These are phyloP conservation scores for Corapipo altera DNA, from an alignment of 2,113 vertebrate species.

Conservation along the genomic window DNA sequence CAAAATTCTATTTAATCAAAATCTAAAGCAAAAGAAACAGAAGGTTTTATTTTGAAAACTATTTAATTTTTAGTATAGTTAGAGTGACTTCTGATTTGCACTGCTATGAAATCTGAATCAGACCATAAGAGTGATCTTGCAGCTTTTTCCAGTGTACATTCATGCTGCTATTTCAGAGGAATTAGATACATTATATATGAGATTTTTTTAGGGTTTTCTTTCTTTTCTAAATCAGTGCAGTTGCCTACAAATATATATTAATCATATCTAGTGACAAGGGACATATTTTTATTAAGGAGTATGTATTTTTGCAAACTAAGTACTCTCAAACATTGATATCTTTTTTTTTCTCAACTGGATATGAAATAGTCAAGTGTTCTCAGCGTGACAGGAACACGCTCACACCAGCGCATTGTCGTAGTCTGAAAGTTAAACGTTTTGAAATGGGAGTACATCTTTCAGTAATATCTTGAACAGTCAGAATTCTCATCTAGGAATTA, in stretches of 20 bases:
- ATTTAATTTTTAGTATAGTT: neutral
- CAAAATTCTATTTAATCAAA: neutral
- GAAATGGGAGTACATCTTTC: neutral
- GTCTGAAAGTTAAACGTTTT: neutral
- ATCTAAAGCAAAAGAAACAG: neutral
- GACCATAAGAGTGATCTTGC: neutral
- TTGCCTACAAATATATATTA: neutral
- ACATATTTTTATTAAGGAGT: neutral
- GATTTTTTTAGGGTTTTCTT: neutral
- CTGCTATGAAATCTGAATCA: neutral
- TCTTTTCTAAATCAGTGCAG: neutral
- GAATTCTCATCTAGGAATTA: neutral
- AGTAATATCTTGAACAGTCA: neutral
- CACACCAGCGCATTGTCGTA: neutral
- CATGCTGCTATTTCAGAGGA: neutral
- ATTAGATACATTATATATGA: neutral
- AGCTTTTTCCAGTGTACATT: neutral
- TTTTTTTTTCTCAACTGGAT: neutral
- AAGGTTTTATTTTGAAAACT: fast-evolving
- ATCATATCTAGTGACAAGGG: neutral
- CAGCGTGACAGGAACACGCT: neutral
- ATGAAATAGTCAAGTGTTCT: neutral
- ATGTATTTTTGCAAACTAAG: neutral
- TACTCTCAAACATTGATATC: neutral
- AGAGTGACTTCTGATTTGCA: neutral